phyloP scores from a whole-genome alignment of 2,113 vertebrate genomes.

The Pteruthius melanotis region DNA sequence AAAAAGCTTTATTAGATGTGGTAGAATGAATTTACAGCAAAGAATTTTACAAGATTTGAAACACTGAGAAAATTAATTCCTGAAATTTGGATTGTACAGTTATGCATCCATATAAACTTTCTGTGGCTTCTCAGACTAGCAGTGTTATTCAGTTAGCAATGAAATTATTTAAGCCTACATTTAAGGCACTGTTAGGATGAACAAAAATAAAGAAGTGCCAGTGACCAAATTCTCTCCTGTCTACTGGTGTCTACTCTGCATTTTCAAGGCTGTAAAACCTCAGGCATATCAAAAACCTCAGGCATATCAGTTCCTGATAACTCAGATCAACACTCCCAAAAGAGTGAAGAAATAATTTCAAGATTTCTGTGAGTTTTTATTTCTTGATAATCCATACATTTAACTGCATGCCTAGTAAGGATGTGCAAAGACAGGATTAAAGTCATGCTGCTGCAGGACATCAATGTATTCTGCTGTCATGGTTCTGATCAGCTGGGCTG shows the following conservation, averaged over 20 bases:
- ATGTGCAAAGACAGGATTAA: neutral
- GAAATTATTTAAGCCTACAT: neutral
- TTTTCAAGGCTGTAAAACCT: neutral
- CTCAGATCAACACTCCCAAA: neutral
- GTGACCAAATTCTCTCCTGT: neutral
- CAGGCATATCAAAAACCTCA: neutral
- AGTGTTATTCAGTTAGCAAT: neutral
- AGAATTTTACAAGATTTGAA: conserved; percentile 46
- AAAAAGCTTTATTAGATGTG: conserved; percentile 61
- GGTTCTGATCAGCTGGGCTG: neutral
- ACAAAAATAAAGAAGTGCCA: neutral
- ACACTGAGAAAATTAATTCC: conserved; percentile 30
- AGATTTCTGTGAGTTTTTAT: neutral
- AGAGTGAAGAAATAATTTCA: neutral
- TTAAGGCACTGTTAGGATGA: neutral
- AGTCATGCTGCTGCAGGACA: neutral
- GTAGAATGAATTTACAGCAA: conserved; percentile 57
- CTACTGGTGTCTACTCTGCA: neutral
- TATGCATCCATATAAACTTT: neutral
- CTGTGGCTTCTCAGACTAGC: neutral
- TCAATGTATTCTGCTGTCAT: neutral
- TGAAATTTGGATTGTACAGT: conserved; percentile 13
- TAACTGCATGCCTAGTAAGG: neutral
- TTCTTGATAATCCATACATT: neutral
- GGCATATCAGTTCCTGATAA: neutral